These are phyloP conservation scores for Nothoprocta perdicaria DNA, from an alignment of 2,113 vertebrate genomes.

Conservation along the genomic window DNA sequence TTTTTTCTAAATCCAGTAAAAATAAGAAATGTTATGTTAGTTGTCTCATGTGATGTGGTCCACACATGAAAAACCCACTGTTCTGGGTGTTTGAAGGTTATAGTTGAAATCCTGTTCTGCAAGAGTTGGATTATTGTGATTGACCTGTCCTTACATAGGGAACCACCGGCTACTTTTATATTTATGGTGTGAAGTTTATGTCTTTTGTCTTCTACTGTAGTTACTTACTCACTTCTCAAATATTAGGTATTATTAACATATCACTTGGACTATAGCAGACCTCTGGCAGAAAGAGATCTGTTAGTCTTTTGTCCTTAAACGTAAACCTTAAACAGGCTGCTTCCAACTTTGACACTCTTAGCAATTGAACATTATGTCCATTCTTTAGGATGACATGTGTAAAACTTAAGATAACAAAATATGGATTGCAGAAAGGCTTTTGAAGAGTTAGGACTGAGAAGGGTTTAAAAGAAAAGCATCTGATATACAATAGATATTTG, in stretches of 20 bases:
- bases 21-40: background rate
- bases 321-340: background rate
- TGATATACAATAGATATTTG: background rate
- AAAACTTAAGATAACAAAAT: background rate
- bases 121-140: background rate
- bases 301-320: background rate
- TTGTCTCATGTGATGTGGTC: background rate
- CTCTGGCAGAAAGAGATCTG: background rate
- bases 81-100: background rate
- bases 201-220: no score
- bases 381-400: background rate
- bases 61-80: background rate
- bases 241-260: background rate
- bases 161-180: background rate
- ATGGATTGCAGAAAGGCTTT: background rate
- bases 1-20: background rate
- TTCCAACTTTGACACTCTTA: background rate
- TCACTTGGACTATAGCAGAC: accelerated
- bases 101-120: background rate
- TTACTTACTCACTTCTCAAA: background rate
- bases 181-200: background rate
- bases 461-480: background rate
- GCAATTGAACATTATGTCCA: background rate
- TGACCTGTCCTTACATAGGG: background rate
- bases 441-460: background rate